Evolutionary conservation across 1,140 invertebrate genomes (phyloP), one percentile per base, ranked within the genome.

Genomic region (Atopsyche davidsoni): DNA sequence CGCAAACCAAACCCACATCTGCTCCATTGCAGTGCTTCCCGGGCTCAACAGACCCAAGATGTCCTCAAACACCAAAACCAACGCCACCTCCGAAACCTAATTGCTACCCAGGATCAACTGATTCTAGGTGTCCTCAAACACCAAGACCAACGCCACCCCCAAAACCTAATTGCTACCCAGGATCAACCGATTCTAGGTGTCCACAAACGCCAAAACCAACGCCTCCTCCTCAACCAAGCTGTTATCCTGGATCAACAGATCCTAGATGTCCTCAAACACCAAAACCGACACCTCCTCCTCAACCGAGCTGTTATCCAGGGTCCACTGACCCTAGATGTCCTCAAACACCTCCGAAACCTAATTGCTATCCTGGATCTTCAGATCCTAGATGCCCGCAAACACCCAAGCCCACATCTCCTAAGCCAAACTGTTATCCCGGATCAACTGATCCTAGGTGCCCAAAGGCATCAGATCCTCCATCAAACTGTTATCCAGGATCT

Each of bases 391-490:
- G 62, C 46, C 59, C 55, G 24, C 51, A 44, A 60, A 55, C 54
- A 2, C 25, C 43, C 0, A 21, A 51, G 2, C 3, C 42, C 2
- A 44, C 58, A 39, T 39, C 18, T 2, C 2, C 42, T 1, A 3
- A 34, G 36, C 28, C 41, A 18, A 54, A 50, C 9, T 72, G 70
- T 43, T 70, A 60, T 34, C 66, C 65, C 28, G 70, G 70, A 25
- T 63, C 60, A 7, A 55, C 25, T 18, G 67, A 73, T 53, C 60
- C 62, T 25, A 58, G 62, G 50, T 66, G 59, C 48, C 62, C 61
- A 35, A 39, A 32, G 60, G 35, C 54, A 35, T 35, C 61, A 43
- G 28, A 28, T 1, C 36, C 53, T 51, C 51, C 45, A 17, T 46
- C 57, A 24, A 4, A 39, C n/a, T 54, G 56, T 44, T 49, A 47